These are phyloP conservation scores for Antheraea mylitta DNA, from an alignment of 1,140 invertebrate genomes.

Conservation along the genomic window DNA sequence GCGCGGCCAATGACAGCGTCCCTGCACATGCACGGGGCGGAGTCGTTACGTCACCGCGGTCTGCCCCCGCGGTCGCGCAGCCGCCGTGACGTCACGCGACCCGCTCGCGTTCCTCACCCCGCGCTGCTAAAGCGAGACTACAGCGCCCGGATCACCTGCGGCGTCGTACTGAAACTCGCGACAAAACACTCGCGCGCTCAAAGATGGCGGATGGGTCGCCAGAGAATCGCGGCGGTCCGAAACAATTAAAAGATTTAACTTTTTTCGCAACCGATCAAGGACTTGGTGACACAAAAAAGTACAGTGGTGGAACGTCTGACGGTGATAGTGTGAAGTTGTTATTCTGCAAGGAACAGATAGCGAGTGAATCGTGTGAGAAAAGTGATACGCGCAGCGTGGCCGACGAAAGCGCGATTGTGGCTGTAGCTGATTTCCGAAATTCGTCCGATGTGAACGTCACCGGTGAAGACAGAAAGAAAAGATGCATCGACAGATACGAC, in stretches of 20 bases:
- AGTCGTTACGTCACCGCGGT: conserved; percentile 69
- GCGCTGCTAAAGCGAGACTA: conserved; percentile 45
- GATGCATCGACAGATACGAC: conserved; percentile 92
- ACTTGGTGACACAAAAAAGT: conserved; percentile 75
- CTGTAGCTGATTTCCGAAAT: conserved; percentile 53
- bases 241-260: conserved; percentile 70
- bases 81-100: conserved; percentile 70
- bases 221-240: conserved; percentile 52
- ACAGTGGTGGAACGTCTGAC: conserved; percentile 59
- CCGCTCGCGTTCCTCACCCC: conserved; percentile 45
- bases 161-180: conserved; percentile 56
- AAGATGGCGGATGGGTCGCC: conserved; percentile 78
- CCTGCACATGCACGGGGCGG: conserved; percentile 73
- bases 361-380: conserved; percentile 72
- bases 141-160: conserved; percentile 62
- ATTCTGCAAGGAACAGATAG: conserved; percentile 65
- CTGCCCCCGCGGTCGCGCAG: conserved; percentile 67
- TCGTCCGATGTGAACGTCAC: conserved; percentile 50
- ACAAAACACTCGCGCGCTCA: conserved; percentile 77
- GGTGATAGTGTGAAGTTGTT: conserved; percentile 65
- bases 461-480: conserved; percentile 86
- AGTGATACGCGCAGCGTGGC: conserved; percentile 74
- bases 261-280: conserved; percentile 65
- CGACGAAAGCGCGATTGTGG: conserved; percentile 49
- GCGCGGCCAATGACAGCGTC: conserved; percentile 72